Conservation (phyloP, 2,888 invertebrate genomes). For the Lasius platythorax region DNA sequence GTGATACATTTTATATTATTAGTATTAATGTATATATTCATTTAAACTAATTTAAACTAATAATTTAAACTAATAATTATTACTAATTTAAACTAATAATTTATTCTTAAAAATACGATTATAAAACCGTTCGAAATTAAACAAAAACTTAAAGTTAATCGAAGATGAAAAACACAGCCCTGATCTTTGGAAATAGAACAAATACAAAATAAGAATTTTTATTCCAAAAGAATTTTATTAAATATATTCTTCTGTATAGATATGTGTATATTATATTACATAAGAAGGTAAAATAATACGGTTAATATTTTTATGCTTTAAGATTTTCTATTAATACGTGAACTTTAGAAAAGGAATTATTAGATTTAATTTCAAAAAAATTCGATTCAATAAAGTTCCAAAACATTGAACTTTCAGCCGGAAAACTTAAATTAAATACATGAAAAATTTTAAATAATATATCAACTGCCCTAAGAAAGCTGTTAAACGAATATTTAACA, state of each 20-base stretch:
- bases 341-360: neutral
- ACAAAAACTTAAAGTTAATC: no score
- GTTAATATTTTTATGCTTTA: neutral
- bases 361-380: constrained; percentile 5
- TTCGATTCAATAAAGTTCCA: neutral
- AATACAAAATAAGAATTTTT: no score
- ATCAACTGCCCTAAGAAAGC: neutral
- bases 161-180: no score
- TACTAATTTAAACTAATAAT: no score
- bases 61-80: no score
- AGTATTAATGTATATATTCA: neutral
- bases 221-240: no score
- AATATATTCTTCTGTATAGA: no score
- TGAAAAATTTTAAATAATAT: neutral
- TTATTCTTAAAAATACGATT: no score
- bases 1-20: neutral
- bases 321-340: neutral
- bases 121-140: neutral
- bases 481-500: neutral
- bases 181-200: no score
- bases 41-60: no score
- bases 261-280: neutral
- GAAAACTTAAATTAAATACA: neutral
- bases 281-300: neutral
- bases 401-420: neutral